These are phyloP conservation scores for Proisotoma minuta DNA, from an alignment of 2,888 invertebrate genomes.

Conservation along the genomic window DNA sequence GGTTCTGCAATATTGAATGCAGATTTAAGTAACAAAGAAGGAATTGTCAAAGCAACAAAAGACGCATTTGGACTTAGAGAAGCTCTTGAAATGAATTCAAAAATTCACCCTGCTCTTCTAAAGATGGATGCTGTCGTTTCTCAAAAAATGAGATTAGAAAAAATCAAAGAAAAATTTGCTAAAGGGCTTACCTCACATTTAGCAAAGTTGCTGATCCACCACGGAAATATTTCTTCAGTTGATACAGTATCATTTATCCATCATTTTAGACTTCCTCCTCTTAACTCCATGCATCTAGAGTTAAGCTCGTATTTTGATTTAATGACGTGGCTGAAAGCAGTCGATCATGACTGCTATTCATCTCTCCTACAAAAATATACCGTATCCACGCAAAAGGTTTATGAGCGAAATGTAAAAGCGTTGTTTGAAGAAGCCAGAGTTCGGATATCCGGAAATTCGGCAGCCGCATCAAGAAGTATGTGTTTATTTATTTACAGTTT, in stretches of 20 bases:
- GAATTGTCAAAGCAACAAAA: conserved; percentile 41
- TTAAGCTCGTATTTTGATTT: conserved; percentile 80
- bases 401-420: conserved; percentile 75
- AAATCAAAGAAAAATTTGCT: conserved; percentile 72
- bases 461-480: conserved; percentile 35
- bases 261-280: conserved; percentile 68
- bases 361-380: conserved; percentile 77
- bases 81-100: conserved; percentile 53
- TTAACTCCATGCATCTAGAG: conserved; percentile 76
- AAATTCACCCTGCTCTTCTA: conserved; percentile 60
- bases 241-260: conserved; percentile 32
- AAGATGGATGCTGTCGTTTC: conserved; percentile 73
- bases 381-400: conserved; percentile 74
- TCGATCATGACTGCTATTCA: conserved; percentile 77
- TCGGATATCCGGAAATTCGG: conserved; percentile 50
- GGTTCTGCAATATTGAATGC: conserved; percentile 41
- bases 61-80: conserved; percentile 42
- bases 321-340: conserved; percentile 84
- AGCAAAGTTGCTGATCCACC: conserved; percentile 90
- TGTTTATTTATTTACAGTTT: not conserved
- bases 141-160: conserved; percentile 71
- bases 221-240: conserved; percentile 56
- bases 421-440: conserved; percentile 72
- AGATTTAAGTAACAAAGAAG: conserved; percentile 42
- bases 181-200: conserved; percentile 80